These are phyloP conservation scores for Oxytorus armatus DNA, from an alignment of 2,888 invertebrate genomes.

Conservation along the genomic window DNA sequence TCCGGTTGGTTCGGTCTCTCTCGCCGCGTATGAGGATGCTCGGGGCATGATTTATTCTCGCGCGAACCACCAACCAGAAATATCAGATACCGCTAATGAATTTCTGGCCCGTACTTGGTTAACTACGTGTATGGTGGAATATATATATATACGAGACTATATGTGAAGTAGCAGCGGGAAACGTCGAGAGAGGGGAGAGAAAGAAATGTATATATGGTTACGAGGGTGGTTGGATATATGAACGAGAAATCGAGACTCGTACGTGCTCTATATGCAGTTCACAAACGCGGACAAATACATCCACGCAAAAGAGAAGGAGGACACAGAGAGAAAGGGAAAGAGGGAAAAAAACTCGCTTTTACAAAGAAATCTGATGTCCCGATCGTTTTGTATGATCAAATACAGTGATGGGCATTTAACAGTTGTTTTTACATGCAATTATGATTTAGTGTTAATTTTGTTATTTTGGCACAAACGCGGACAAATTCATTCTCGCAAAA, in stretches of 20 bases:
- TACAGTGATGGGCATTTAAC: neutral
- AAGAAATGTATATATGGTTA: constrained; percentile 61
- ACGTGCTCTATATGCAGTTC: constrained; percentile 49
- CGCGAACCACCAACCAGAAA: constrained; percentile 82
- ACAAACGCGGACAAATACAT: constrained; percentile 17
- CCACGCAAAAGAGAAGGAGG: neutral
- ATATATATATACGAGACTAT: constrained; percentile 10
- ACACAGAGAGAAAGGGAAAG: neutral
- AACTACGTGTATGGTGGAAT: no score
- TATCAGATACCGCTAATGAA: constrained; percentile 83
- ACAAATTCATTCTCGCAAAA: no score
- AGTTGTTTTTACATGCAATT: neutral
- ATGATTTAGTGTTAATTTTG: neutral
- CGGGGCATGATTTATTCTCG: constrained; percentile 80
- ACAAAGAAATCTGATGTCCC: constrained; percentile 42
- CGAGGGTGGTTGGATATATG: constrained; percentile 34
- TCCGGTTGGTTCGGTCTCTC: constrained; percentile 17
- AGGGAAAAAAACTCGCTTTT: constrained; percentile 29
- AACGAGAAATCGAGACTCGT: constrained; percentile 29
- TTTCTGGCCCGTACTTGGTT: no score
- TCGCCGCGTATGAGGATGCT: constrained; percentile 61
- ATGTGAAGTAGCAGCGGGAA: constrained; percentile 15
- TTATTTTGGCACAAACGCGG: no score
- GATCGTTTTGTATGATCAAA: constrained; percentile 36
- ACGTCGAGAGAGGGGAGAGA: constrained; percentile 59